Conservation (phyloP, 2,113 vertebrate species). For the Saccopteryx bilineata region DNA sequence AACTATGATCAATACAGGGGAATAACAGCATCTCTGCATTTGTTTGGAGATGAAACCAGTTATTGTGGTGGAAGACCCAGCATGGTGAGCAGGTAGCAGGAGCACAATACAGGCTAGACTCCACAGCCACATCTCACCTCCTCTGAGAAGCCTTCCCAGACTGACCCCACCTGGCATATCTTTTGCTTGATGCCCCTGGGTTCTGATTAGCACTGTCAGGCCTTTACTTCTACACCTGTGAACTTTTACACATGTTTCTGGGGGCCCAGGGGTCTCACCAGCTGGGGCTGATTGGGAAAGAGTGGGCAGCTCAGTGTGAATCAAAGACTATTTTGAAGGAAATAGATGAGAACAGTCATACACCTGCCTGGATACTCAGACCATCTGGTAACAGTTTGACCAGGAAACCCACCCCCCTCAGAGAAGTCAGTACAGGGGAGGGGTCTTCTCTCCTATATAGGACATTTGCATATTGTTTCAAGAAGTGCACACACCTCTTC, state of each 20-base stretch:
- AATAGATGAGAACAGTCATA: background rate
- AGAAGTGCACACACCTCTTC: background rate
- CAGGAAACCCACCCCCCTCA: background rate
- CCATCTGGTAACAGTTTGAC: background rate
- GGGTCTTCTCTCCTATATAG: background rate
- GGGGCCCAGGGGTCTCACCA: background rate
- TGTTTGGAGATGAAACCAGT: background rate
- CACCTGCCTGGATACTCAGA: fast-evolving
- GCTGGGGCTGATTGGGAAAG: background rate
- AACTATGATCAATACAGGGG: background rate
- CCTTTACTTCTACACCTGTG: too few species aligned
- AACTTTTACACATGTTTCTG: background rate
- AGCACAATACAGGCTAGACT: background rate
- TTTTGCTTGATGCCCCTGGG: background rate
- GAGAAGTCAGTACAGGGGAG: background rate
- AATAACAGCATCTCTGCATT: background rate
- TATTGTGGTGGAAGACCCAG: background rate
- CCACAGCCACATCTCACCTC: background rate
- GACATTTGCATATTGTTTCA: background rate
- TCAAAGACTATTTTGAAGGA: background rate
- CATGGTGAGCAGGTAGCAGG: background rate
- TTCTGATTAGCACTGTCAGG: background rate
- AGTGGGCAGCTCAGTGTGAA: background rate
- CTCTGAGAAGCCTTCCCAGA: background rate
- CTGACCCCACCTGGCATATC: background rate